Evolutionary conservation across 2,888 invertebrate species (phyloP), one percentile per base, ranked within the genome.

Genomic region (Heliconius charithonia): DNA sequence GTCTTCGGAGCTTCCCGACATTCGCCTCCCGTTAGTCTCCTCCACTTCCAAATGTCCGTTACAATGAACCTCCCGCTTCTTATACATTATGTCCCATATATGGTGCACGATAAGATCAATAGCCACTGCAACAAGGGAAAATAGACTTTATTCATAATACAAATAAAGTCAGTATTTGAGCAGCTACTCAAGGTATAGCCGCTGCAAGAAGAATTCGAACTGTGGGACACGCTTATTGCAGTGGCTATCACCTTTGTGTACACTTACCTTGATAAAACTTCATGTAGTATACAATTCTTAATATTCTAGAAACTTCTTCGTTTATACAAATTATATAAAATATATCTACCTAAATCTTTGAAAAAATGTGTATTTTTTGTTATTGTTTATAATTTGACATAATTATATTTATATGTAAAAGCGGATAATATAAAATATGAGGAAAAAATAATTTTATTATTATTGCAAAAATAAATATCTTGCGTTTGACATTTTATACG

Each of bases 31-130:
- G 59, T 87, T 90, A 19, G 85, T 81, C 45, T 90, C 90, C 16
- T 92, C 93, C 67, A 88, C 89, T 78, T 92, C 92, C 80, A 87
- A 87, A 76, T 90, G 91, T 32, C 92, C 92, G 84, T 92, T 93
- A 86, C 91, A 91, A 84, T 93, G 92, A 72, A 89, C 86, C 76
- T 87, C 84, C 22, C 91, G 88, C 88, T 93, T 95, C 93, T 94
- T 95, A 88, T 94, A 97, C 95, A 99, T 97, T 89, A 99, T 97
- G 95, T 99, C 99, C 97, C 98, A 97, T 95, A 99, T 99, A 96
- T 99, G 99, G 95, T 99, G 99, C 88, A 99, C 99, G 95, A 99
- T 99, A 94, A 99, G 97, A 96, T 99, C 98, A 96, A 99, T 99
- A 95, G 99, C 99, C 96, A 99, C 99, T 99, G 98, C 96, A 98